These are phyloP conservation scores for Aegotheles bennettii DNA, from an alignment of 2,113 vertebrate species.

Conservation along the genomic window DNA sequence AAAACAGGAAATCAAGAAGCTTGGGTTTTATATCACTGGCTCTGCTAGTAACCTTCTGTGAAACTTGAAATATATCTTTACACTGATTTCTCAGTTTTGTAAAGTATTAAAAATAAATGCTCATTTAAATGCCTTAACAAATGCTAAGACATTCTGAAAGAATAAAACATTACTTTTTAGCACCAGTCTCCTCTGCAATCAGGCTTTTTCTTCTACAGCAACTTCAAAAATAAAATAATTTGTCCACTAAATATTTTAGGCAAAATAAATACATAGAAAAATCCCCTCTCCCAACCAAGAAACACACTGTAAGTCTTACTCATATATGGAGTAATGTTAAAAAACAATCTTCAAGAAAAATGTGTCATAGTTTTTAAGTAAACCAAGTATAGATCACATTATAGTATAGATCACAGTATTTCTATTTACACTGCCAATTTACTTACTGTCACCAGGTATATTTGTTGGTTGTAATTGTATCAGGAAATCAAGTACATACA, in stretches of 20 bases:
- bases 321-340: neutral
- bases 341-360: slow-evolving; percentile 38
- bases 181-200: neutral
- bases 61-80: neutral
- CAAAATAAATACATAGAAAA: neutral
- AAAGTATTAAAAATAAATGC: neutral
- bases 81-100: neutral
- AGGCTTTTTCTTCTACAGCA: neutral
- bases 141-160: neutral
- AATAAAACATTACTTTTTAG: neutral
- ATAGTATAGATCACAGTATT: slow-evolving; percentile 12
- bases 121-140: neutral
- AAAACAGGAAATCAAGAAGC: neutral
- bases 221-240: neutral
- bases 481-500: neutral
- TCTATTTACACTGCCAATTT: slow-evolving; percentile 25
- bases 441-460: neutral
- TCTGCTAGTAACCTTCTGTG: neutral
- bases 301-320: neutral
- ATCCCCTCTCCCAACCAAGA: neutral
- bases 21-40: neutral
- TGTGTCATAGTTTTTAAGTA: slow-evolving; percentile 15
- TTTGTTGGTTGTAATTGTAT: neutral
- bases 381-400: slow-evolving; percentile 22
- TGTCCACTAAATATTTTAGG: neutral